Base-by-base conservation (phyloP, 2,797 vertebrate genomes). In the Mormyrops boulengeri region DNA sequence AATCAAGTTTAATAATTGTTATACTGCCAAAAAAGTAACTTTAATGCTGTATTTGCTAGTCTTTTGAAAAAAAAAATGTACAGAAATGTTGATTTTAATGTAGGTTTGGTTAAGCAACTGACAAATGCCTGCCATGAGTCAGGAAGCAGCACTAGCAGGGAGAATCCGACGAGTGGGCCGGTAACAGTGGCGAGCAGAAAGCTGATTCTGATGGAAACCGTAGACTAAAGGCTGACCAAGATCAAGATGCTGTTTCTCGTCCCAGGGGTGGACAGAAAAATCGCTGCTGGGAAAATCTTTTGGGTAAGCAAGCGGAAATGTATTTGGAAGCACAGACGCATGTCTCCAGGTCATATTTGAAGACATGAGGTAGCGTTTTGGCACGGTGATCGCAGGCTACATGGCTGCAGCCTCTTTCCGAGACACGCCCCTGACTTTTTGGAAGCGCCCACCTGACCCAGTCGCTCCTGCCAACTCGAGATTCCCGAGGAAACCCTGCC, bases 401-500 rank as follows among this genome's bases (percentile, higher is more conserved):
- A 89, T 92, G 91, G 92, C 90, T 84, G 82, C 80, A 60, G 88
- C 57, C 87, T 90, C 91, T 91, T 91, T 93, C 89, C 87, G 89
- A 49, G 44, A 60, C 69, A 86, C 88, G 92, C 90, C 89, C 93
- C 91, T 92, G 92, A 93, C 93, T 92, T 93, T 93, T 90, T 90
- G 88, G 62, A 66, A 80, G 80, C 0, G 55, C 77, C 89, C 91
- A 89, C 90, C 90, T 90, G 90, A 92, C 89, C 77, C 88, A 1
- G 14, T 62, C 50, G 22, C 53, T 69, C 85, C 41, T 90, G 90
- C 87, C 91, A 91, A 88, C 87, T 87, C 55, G 12, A n/a, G 87
- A 92, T 91, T 89, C 91, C 91, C 91, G 84, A 92, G 92, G 92
- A 93, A 92, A 93, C 90, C 92, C 92, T 91, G 92, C 90, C 89